phyloP scores from a whole-genome alignment of 2,113 vertebrate genomes.

The Dicrurus megarhynchus region DNA sequence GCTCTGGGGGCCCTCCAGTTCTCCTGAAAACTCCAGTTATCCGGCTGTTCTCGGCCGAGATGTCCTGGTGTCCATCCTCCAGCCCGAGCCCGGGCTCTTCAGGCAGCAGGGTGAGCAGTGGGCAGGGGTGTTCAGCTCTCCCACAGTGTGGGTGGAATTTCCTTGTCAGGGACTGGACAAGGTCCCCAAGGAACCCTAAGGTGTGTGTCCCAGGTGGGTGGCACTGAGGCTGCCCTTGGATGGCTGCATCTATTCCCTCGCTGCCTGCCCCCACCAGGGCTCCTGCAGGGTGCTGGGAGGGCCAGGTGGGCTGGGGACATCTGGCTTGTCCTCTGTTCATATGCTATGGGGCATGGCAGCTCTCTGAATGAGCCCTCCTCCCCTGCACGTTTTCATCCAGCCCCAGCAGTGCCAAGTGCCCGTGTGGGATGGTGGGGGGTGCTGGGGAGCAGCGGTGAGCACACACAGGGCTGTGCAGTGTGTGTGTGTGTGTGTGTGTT shows the following conservation, averaged over 20 bases:
- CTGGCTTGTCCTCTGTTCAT: accelerated
- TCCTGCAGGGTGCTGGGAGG: neutral
- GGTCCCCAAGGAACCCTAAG: neutral
- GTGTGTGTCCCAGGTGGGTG: neutral
- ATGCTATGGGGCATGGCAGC: accelerated
- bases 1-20: neutral
- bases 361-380: neutral
- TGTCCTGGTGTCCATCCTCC: accelerated
- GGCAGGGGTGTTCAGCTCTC: neutral
- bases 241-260: neutral
- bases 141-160: accelerated
- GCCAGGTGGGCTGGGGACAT: neutral
- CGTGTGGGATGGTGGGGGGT: accelerated
- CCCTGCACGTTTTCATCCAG: accelerated
- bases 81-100: neutral
- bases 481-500: neutral
- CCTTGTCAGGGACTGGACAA: accelerated
- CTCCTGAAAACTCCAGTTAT: neutral
- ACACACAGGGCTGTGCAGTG: accelerated
- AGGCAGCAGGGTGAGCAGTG: accelerated
- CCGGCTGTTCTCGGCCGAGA: neutral
- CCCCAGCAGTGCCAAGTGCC: neutral
- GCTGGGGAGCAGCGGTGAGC: neutral
- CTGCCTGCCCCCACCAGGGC: neutral
- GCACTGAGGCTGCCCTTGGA: neutral